These are phyloP conservation scores for Paradoxurus hermaphroditus DNA, from an alignment of 2,113 vertebrate genomes.

Conservation along the genomic window DNA sequence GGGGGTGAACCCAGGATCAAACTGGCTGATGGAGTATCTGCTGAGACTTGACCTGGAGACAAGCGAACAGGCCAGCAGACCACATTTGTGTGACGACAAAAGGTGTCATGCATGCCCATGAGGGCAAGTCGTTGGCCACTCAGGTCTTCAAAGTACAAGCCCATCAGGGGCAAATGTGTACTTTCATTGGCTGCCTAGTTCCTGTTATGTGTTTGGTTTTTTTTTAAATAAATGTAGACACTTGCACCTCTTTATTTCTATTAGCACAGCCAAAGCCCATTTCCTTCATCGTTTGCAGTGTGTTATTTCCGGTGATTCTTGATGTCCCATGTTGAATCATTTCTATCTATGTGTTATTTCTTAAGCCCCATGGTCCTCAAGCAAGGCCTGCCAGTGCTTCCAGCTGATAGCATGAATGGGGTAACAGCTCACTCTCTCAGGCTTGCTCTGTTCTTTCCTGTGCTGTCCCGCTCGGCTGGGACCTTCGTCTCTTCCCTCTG, in stretches of 20 bases:
- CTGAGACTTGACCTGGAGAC: neutral
- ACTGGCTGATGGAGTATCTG: neutral
- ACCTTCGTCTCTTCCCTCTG: neutral
- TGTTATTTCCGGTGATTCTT: neutral
- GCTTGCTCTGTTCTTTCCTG: neutral
- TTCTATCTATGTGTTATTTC: neutral
- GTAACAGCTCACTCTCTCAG: neutral
- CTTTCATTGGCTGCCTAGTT: neutral
- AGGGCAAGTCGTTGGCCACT: neutral
- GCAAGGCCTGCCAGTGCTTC: neutral
- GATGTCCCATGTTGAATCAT: neutral
- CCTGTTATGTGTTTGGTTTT: neutral
- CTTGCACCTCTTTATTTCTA: neutral
- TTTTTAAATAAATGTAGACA: neutral
- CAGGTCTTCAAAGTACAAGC: neutral
- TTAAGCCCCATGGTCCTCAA: neutral
- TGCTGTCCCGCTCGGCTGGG: neutral
- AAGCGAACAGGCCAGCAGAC: neutral
- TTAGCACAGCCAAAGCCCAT: neutral
- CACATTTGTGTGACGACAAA: neutral
- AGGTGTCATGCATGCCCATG: accelerated
- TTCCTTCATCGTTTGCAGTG: neutral
- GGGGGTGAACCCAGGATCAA: neutral
- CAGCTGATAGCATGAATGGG: neutral
- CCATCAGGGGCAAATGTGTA: neutral